phyloP scores from a whole-genome alignment of 2,113 vertebrate genomes.

The Forbesichthys agassizii region DNA sequence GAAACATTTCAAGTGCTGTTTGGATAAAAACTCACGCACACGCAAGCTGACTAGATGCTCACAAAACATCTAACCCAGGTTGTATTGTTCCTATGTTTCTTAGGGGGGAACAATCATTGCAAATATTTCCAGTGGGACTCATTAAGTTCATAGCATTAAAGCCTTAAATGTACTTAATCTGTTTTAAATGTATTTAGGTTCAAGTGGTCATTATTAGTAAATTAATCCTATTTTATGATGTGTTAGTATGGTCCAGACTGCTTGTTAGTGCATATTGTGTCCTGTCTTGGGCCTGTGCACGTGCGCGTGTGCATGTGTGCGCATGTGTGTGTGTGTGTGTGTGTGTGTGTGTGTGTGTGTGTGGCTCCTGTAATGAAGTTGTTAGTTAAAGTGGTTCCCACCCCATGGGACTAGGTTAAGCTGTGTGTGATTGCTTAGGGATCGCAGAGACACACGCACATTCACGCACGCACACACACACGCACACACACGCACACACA shows the following conservation, averaged over 20 bases:
- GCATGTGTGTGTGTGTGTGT: conserved; percentile 24
- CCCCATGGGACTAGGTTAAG: conserved; percentile 75
- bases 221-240: background rate
- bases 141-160: no score
- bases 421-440: conserved; percentile 78
- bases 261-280: conserved; percentile 23
- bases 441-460: conserved; percentile 63
- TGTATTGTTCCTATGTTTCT: no score
- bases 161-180: no score
- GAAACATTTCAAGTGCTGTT: conserved; percentile 57
- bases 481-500: background rate
- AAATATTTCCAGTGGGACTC: no score
- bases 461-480: conserved; percentile 46
- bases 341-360: conserved; percentile 33
- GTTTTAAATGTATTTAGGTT: no score
- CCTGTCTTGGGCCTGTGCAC: conserved; percentile 27
- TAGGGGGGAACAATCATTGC: no score
- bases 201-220: no score
- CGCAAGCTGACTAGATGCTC: background rate
- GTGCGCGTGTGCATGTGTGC: conserved; percentile 26
- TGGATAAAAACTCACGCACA: conserved; percentile 30
- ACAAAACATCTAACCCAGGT: no score
- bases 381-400: conserved; percentile 76
- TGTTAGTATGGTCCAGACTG: background rate
- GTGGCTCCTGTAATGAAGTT: conserved; percentile 77